Conservation (phyloP, 2,888 invertebrate species). For the Copidosoma aretas region DNA sequence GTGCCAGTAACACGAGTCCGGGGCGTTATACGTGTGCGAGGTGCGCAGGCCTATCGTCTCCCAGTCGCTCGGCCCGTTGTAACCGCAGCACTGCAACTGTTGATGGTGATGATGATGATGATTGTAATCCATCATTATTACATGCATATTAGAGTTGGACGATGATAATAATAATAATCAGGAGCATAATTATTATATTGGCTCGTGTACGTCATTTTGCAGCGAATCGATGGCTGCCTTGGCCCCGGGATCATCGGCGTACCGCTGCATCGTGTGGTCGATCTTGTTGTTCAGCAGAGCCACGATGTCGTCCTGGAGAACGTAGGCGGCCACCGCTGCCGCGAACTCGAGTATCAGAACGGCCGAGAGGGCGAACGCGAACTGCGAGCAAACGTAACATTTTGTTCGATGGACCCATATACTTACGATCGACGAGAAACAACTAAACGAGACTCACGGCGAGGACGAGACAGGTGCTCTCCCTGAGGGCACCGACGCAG, state of each 20-base stretch:
- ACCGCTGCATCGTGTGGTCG: conserved; percentile 63
- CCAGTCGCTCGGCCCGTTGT: conserved; percentile 58
- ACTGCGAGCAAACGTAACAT: conserved; percentile 60
- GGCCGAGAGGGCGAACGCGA: conserved; percentile 65
- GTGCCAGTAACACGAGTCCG: conserved; percentile 67
- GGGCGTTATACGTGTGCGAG: conserved; percentile 59
- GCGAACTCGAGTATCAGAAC: conserved; percentile 70
- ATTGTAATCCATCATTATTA: too few species aligned
- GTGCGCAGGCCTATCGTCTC: conserved; percentile 67
- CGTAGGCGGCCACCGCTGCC: conserved; percentile 67
- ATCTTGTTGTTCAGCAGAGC: conserved; percentile 63
- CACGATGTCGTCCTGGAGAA: conserved; percentile 62
- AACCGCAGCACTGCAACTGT: conserved; percentile 63
- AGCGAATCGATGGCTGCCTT: conserved; percentile 67
- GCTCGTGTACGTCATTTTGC: conserved; percentile 68
- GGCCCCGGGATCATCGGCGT: conserved; percentile 56
- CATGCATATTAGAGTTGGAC: too few species aligned
- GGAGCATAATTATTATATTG: too few species aligned
- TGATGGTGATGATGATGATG: not conserved
- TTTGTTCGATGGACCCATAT: too few species aligned
- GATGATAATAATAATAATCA: too few species aligned
- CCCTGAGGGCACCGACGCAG: conserved; percentile 81
- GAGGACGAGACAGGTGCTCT: conserved; percentile 76
- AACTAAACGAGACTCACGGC: conserved; percentile 65
- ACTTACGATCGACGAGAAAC: too few species aligned